These are phyloP conservation scores for Ascaphus truei DNA, from an alignment of 2,113 vertebrate genomes.

Conservation along the genomic window DNA sequence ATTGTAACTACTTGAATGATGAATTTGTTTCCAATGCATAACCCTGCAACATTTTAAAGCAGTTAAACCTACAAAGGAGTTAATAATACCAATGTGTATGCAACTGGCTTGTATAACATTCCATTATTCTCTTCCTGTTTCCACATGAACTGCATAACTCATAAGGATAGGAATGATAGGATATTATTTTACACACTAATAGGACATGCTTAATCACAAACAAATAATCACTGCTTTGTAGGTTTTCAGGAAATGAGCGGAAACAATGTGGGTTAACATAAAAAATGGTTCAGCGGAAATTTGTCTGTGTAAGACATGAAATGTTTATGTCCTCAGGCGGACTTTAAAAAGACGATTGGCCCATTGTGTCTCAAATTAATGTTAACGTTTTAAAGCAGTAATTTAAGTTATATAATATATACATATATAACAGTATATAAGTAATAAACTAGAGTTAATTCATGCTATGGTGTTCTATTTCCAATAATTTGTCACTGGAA, in stretches of 20 bases:
- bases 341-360: constrained; percentile 16
- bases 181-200: constrained; percentile 27
- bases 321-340: constrained; percentile 15
- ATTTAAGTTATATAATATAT: too few relatives aligned
- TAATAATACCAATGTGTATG: constrained; percentile 6
- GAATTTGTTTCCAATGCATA: background rate
- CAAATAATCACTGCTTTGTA: constrained; percentile 27
- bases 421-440: too few relatives aligned
- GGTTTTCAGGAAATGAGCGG: constrained; percentile 27
- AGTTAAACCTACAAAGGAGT: constrained; percentile 1
- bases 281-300: constrained; percentile 27
- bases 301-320: constrained; percentile 19
- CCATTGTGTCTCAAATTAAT: constrained; percentile 1
- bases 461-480: too few relatives aligned
- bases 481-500: too few relatives aligned
- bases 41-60: constrained; percentile 16
- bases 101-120: constrained; percentile 19
- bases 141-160: constrained; percentile 30
- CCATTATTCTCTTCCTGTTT: constrained; percentile 15
- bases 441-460: too few relatives aligned
- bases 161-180: constrained; percentile 23
- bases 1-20: too few relatives aligned
- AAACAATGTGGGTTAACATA: constrained; percentile 18
- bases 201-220: constrained; percentile 35
- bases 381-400: constrained; percentile 7